Percentiles rank a stretch among this genome's conserved stretches.
These are phyloP conservation scores for Setophaga kirtlandii DNA, from an alignment of 2,113 vertebrate genomes.

Conservation along the genomic window DNA sequence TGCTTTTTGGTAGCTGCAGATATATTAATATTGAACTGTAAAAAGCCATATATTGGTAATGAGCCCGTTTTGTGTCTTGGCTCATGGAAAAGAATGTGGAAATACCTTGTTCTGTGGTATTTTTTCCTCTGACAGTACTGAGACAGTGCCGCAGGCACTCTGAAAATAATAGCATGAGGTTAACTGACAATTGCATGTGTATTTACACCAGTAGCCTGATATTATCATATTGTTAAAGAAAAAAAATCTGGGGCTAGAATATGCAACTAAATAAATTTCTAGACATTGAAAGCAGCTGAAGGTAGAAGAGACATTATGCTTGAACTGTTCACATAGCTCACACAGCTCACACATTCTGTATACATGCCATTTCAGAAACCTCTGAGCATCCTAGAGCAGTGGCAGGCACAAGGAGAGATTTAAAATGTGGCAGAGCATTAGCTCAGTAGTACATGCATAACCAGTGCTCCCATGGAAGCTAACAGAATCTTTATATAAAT, in stretches of 20 bases:
- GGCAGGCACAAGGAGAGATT: background rate
- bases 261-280: conserved; percentile 67
- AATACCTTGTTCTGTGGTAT: conserved; percentile 71
- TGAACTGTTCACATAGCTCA: background rate
- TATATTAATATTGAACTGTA: conserved; percentile 65
- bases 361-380: background rate
- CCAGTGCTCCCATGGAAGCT: background rate
- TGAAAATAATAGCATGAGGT: conserved; percentile 77
- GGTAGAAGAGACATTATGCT: background rate
- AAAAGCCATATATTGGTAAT: conserved; percentile 77
- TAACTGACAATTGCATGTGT: conserved; percentile 82
- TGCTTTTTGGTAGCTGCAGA: conserved; percentile 48
- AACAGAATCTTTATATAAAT: background rate
- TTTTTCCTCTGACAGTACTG: conserved; percentile 76
- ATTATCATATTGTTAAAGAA: conserved; percentile 75
- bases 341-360: background rate
- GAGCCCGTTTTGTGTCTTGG: conserved; percentile 72
- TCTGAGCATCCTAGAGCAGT: background rate
- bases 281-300: conserved; percentile 50
- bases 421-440: background rate
- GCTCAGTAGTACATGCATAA: background rate
- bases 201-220: conserved; percentile 78
- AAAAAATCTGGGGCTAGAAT: conserved; percentile 50
- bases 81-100: conserved; percentile 66
- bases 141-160: conserved; percentile 75